phyloP scores from a whole-genome alignment of 2,888 invertebrate species.

The Eudemis profundana region DNA sequence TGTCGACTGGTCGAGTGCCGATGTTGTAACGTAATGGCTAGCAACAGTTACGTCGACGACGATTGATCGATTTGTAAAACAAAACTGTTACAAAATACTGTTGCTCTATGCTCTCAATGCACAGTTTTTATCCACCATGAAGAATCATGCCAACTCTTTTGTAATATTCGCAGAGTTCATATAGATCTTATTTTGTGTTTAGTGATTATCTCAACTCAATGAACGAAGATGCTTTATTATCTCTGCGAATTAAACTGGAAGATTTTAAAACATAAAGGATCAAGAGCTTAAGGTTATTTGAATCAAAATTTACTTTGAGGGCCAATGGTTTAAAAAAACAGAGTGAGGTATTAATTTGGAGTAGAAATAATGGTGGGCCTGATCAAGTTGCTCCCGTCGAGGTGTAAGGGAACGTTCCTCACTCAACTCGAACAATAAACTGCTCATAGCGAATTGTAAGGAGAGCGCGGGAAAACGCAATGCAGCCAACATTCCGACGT shows the following conservation, averaged over 20 bases:
- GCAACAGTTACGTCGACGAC: conserved; percentile 38
- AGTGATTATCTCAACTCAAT: not conserved
- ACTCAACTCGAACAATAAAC: conserved; percentile 69
- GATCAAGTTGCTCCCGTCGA: conserved; percentile 63
- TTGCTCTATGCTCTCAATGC: conserved; percentile 38
- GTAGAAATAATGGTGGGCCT: conserved; percentile 52
- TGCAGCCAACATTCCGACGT: conserved; percentile 56
- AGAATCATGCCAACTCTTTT: conserved; percentile 22
- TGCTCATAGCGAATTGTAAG: conserved; percentile 60
- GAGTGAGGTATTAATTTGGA: conserved; percentile 49
- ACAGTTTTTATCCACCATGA: conserved; percentile 27
- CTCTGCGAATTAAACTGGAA: not conserved
- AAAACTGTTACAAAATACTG: conserved; percentile 42
- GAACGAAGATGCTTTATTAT: conserved; percentile 3
- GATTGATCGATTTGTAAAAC: conserved; percentile 45
- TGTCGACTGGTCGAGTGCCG: conserved; percentile 32
- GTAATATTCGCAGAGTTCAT: conserved; percentile 22
- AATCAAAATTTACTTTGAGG: conserved; percentile 7
- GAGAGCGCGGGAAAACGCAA: conserved; percentile 49
- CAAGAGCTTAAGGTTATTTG: not conserved
- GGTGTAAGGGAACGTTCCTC: conserved; percentile 64
- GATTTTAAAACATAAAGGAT: not conserved
- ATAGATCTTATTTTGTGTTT: conserved; percentile 2
- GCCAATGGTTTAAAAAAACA: conserved; percentile 26
- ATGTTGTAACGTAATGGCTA: conserved; percentile 34